Conservation (phyloP, 2,797 vertebrate species). For the Fistularia tabacaria region DNA sequence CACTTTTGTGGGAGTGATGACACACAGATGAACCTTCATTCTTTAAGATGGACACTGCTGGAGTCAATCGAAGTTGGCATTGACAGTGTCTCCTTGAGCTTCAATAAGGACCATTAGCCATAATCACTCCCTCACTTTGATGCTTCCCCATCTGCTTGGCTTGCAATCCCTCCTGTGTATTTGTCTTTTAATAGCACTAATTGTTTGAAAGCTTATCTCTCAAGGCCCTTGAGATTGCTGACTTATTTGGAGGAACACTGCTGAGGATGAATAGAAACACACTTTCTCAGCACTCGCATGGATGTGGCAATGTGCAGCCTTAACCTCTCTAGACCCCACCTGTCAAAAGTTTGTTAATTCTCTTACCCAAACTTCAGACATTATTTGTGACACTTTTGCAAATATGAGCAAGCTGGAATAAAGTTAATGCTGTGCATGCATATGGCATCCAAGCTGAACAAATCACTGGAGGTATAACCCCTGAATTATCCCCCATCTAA, state of each 20-base stretch:
- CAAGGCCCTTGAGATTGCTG: conserved; percentile 21
- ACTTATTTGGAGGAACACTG: conserved; percentile 30
- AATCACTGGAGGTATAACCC: too few species aligned
- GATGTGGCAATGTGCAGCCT: conserved; percentile 5
- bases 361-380: too few species aligned
- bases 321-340: too few species aligned
- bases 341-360: too few species aligned
- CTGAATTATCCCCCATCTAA: too few species aligned
- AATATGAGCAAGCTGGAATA: too few species aligned
- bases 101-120: background rate
- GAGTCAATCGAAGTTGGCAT: background rate
- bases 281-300: conserved; percentile 14
- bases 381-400: too few species aligned
- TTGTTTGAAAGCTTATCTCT: conserved; percentile 40
- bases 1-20: background rate
- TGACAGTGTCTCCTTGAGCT: background rate
- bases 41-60: background rate
- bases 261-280: conserved; percentile 21
- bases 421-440: too few species aligned
- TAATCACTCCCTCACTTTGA: conserved; percentile 11
- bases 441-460: too few species aligned
- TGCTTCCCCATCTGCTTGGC: conserved; percentile 3
- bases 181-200: conserved; percentile 37
- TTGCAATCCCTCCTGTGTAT: conserved; percentile 25
- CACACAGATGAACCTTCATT: background rate